Evolutionary conservation across 2,113 vertebrate species (phyloP).

Genomic region (Desmodus rotundus): DNA sequence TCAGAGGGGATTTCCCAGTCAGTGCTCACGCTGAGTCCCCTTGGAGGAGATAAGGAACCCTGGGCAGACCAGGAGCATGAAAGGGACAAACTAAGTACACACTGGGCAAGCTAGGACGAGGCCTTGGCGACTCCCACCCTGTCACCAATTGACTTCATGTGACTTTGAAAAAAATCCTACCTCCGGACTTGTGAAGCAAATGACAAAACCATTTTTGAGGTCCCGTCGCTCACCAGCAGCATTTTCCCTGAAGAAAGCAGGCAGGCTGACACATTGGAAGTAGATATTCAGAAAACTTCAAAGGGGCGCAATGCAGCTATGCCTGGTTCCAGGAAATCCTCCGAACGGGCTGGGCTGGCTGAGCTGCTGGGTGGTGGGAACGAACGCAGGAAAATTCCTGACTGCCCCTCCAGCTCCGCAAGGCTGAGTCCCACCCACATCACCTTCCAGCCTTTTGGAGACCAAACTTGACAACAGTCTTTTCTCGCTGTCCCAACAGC

Average conservation of each 20-base stretch:
- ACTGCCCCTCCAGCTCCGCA: background rate
- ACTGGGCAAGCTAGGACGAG: too few species aligned
- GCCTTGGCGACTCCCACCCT: too few species aligned
- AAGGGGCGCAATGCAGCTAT: background rate
- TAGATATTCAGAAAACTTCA: slow-evolving; percentile 67
- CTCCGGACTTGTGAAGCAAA: background rate
- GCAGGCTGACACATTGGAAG: background rate
- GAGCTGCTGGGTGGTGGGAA: background rate
- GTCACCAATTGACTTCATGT: background rate
- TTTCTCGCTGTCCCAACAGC: background rate
- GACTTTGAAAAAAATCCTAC: background rate
- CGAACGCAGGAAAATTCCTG: background rate
- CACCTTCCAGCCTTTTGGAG: background rate
- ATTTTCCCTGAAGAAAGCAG: background rate
- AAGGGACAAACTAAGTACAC: background rate
- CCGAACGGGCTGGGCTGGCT: background rate
- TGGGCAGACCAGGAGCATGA: background rate
- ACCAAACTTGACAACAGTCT: background rate
- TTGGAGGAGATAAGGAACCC: background rate
- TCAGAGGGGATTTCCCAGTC: background rate
- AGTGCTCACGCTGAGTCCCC: background rate
- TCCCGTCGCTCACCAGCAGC: background rate
- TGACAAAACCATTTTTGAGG: background rate
- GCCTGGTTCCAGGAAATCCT: slow-evolving; percentile 24
- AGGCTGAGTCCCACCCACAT: background rate